Conservation (phyloP, 2,113 vertebrate genomes). For the Alosa alosa region DNA sequence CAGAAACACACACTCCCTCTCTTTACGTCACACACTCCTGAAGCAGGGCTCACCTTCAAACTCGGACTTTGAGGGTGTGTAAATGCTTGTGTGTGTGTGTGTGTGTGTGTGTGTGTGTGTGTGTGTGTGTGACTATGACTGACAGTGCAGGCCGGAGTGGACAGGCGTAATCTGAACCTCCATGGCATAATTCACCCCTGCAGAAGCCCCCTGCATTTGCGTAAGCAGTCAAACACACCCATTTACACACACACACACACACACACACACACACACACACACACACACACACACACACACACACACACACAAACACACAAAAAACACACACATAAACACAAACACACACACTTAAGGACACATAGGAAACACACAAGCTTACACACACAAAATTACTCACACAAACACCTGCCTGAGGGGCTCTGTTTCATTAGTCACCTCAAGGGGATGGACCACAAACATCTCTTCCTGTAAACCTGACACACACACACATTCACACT, state of each 20-base stretch:
- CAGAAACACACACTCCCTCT: conserved; percentile 12
- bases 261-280: no score
- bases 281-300: no score
- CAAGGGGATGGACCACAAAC: conserved; percentile 12
- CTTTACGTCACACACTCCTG: neutral
- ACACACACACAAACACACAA: neutral
- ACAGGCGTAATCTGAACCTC: conserved; percentile 23
- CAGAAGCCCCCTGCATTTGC: neutral
- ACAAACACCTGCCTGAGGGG: conserved; percentile 8
- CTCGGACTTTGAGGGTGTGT: neutral
- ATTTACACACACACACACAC: no score
- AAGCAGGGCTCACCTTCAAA: neutral
- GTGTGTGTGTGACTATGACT: conserved; percentile 2
- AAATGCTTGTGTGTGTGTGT: neutral
- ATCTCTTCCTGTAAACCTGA: conserved; percentile 6
- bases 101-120: neutral
- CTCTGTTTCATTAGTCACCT: conserved; percentile 7
- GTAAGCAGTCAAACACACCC: neutral
- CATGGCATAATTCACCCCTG: conserved; percentile 11
- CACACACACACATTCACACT: neutral
- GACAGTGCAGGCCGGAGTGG: conserved; percentile 11
- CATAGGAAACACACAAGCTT: neutral
- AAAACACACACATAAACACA: conserved; percentile 17
- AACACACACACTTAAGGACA: neutral
- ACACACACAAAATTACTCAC: neutral